phyloP scores from a whole-genome alignment of 1,140 invertebrate species.

The Pseudomyrmex dendroicus region DNA sequence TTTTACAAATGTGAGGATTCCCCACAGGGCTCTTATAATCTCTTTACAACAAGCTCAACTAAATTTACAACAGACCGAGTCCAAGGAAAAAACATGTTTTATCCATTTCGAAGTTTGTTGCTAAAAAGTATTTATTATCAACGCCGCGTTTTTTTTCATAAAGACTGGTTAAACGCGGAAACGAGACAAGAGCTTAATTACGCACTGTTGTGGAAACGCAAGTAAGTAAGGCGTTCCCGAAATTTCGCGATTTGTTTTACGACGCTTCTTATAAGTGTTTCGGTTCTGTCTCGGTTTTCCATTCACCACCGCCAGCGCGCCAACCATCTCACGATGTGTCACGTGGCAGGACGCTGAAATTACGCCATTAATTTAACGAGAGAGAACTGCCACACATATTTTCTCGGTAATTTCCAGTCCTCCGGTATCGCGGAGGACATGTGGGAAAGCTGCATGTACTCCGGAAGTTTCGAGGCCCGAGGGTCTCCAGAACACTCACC shows the following conservation, averaged over 20 bases:
- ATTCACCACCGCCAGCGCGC: constrained; percentile 14
- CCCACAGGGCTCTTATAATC: constrained; percentile 22
- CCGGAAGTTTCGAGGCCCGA: background rate
- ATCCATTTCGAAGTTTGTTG: constrained; percentile 29
- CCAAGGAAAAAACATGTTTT: constrained; percentile 34
- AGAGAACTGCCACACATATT: constrained; percentile 49
- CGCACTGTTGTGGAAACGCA: constrained; percentile 1
- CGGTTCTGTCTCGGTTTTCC: constrained; percentile 10
- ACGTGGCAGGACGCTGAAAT: constrained; percentile 61
- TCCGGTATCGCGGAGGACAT: background rate
- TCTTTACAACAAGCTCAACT: constrained; percentile 45
- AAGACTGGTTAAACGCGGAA: too few relatives aligned
- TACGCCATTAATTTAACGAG: constrained; percentile 72
- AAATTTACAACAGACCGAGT: constrained; percentile 10
- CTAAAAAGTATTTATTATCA: constrained; percentile 40
- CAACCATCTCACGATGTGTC: constrained; percentile 10
- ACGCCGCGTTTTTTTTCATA: background rate
- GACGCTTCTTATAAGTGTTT: constrained; percentile 35
- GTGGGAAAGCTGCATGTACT: background rate
- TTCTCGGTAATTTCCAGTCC: constrained; percentile 63
- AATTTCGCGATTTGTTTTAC: constrained; percentile 41
- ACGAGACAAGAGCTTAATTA: too few relatives aligned
- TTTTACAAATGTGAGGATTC: constrained; percentile 11
- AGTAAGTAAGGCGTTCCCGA: constrained; percentile 31
- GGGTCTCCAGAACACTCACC: background rate